These are phyloP conservation scores for Pteropus rufus DNA, from an alignment of 2,797 vertebrate genomes.

Conservation along the genomic window DNA sequence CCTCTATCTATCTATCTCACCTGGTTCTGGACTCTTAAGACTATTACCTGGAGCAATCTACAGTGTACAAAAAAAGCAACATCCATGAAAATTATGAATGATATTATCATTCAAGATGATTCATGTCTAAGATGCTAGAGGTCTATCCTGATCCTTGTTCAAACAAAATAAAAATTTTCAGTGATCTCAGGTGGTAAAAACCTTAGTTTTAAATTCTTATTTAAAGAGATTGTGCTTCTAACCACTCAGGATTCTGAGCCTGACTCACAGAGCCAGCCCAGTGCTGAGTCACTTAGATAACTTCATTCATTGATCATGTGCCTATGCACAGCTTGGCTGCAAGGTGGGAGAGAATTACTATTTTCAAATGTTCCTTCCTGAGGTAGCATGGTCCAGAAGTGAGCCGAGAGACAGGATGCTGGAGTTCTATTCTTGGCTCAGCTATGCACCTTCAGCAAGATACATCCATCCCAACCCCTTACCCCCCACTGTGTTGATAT, in stretches of 20 bases:
- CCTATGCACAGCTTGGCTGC: slow-evolving; percentile 65
- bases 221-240: slow-evolving; percentile 34
- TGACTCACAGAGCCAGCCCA: slow-evolving; percentile 61
- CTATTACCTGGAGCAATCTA: background rate
- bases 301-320: slow-evolving; percentile 74
- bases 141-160: background rate
- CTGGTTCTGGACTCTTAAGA: background rate
- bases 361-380: slow-evolving; percentile 77
- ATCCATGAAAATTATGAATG: background rate
- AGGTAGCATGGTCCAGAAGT: slow-evolving; percentile 70
- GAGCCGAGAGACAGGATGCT: slow-evolving; percentile 69
- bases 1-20: background rate
- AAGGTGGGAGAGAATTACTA: slow-evolving; percentile 73
- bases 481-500: background rate
- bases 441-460: slow-evolving; percentile 60
- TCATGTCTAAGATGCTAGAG: background rate
- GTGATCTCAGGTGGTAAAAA: background rate
- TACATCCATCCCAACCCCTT: too few relatives aligned
- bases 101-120: background rate
- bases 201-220: slow-evolving; percentile 26
- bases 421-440: slow-evolving; percentile 68
- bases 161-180: slow-evolving; percentile 21
- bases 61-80: background rate
- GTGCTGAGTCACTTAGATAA: slow-evolving; percentile 69
- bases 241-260: slow-evolving; percentile 1